These are phyloP conservation scores for Fragum whitleyi DNA, from an alignment of 2,888 invertebrate genomes.

Conservation along the genomic window DNA sequence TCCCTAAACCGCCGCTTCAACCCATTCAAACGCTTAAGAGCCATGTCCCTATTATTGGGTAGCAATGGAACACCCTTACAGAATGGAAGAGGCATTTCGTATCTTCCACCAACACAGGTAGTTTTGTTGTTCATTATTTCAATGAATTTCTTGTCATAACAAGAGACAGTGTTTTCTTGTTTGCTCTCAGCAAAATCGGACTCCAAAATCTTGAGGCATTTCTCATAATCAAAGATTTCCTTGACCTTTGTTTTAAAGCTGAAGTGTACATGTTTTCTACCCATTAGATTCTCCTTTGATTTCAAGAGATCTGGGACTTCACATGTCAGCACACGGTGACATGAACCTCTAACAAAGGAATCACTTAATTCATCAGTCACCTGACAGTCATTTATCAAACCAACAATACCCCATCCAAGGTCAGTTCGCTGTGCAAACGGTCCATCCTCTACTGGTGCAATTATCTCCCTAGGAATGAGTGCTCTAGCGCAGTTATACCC, in stretches of 20 bases:
- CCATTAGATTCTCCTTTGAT: too few species aligned
- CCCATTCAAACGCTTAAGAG: not conserved
- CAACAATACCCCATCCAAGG: slow-evolving; percentile 63
- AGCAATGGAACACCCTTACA: not conserved
- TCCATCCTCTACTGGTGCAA: slow-evolving; percentile 44
- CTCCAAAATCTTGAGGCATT: slow-evolving; percentile 15
- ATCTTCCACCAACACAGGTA: not conserved
- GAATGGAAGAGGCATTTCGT: slow-evolving; percentile 28
- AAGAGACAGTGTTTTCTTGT: not conserved
- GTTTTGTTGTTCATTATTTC: not conserved
- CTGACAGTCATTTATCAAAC: slow-evolving; percentile 18
- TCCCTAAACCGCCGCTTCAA: not conserved
- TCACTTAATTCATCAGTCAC: too few species aligned
- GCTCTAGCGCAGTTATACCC: slow-evolving; percentile 67
- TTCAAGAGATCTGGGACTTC: too few species aligned
- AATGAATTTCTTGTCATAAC: slow-evolving; percentile 15
- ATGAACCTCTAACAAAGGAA: slow-evolving; percentile 30
- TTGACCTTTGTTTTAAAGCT: slow-evolving; percentile 32
- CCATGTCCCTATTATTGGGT: slow-evolving; percentile 3
- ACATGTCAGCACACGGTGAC: slow-evolving; percentile 21
- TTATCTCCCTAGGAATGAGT: slow-evolving; percentile 54
- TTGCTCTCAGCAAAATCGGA: slow-evolving; percentile 14
- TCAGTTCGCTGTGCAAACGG: slow-evolving; percentile 60
- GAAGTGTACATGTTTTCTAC: not conserved
- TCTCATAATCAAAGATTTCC: slow-evolving; percentile 13